These are phyloP conservation scores for Picus viridis DNA, from an alignment of 2,797 vertebrate species.

Conservation along the genomic window DNA sequence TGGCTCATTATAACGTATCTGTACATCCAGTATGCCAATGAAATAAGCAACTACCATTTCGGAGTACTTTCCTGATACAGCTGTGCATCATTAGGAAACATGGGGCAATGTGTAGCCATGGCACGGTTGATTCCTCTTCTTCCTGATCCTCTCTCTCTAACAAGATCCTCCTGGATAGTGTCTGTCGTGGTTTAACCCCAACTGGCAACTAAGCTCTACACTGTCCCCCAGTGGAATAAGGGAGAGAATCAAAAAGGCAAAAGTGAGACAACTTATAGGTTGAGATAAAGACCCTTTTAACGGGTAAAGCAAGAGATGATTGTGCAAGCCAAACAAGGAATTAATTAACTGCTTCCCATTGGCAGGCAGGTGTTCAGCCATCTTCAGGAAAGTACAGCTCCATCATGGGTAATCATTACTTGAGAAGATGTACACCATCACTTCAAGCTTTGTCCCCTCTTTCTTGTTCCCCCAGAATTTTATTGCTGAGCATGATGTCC, in stretches of 20 bases:
- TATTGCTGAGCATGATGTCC: too few relatives aligned
- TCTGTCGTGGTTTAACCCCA: neutral
- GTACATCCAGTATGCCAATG: neutral
- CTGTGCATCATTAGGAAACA: neutral
- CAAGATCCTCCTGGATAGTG: neutral
- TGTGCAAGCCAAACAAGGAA: too few relatives aligned
- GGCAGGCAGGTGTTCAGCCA: too few relatives aligned
- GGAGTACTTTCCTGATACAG: neutral
- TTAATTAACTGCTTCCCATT: too few relatives aligned
- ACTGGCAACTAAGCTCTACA: too few relatives aligned
- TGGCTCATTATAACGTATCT: neutral
- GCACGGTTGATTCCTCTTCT: conserved; percentile 3
- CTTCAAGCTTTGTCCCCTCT: too few relatives aligned
- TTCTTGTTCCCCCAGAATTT: neutral
- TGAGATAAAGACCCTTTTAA: too few relatives aligned
- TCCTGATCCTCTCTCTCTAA: neutral
- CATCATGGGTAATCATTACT: neutral
- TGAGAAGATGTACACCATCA: neutral
- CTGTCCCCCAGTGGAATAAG: too few relatives aligned
- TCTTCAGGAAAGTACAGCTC: neutral
- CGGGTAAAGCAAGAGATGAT: too few relatives aligned
- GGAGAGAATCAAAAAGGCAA: too few relatives aligned
- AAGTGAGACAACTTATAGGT: too few relatives aligned
- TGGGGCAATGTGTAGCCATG: neutral
- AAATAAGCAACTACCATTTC: neutral